Evolutionary conservation across 35 echinoderm and acorn worm species (phyloP).

Genomic region (Acanthaster planci): DNA sequence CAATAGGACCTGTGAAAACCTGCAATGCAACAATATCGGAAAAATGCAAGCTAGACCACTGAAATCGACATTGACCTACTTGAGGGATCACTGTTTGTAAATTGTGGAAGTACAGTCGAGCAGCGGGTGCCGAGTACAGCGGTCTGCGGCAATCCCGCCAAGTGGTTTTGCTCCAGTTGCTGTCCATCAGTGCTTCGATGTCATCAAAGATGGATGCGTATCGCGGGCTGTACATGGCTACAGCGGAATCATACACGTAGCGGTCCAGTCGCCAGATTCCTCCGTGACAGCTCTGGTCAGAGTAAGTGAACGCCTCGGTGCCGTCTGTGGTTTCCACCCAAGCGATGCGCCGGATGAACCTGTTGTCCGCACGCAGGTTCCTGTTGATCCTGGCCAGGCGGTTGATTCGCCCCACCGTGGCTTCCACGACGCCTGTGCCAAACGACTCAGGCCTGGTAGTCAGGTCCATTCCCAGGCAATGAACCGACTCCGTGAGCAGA

Average conservation of each 20-base stretch:
- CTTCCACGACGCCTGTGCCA: neutral
- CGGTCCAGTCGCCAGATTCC: neutral
- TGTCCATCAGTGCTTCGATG: neutral
- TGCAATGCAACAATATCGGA: too few species aligned
- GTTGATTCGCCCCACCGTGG: neutral
- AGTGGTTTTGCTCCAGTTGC: neutral
- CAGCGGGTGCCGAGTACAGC: constrained; percentile 12
- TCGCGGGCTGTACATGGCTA: neutral
- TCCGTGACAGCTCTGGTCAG: neutral
- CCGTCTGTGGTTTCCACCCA: neutral
- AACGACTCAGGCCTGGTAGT: neutral
- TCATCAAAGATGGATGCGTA: neutral
- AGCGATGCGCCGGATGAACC: neutral
- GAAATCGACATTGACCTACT: neutral
- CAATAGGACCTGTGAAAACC: too few species aligned
- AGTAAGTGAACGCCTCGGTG: neutral
- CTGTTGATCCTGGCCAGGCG: neutral
- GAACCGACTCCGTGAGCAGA: too few species aligned
- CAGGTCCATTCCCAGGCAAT: neutral
- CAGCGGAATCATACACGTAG: neutral
- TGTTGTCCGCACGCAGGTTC: neutral
- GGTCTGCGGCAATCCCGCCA: neutral
- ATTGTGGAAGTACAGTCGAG: constrained; percentile 6
- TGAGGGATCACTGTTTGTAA: neutral
- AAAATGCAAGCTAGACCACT: too few species aligned